Evolutionary conservation across 2,113 vertebrate genomes (phyloP), one percentile per base, ranked within the genome.

Genomic region (Mormoops blainvillei): DNA sequence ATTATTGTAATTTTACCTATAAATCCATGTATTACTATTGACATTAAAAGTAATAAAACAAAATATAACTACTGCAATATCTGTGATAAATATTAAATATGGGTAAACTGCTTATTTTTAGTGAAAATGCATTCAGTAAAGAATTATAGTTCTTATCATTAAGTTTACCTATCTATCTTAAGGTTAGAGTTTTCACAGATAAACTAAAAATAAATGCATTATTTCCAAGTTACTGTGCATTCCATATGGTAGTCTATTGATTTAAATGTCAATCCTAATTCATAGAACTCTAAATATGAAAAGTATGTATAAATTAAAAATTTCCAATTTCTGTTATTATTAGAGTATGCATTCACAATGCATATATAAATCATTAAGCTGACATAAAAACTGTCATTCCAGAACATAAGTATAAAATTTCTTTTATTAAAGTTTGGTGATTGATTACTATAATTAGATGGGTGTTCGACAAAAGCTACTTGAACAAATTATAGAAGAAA

Each of bases 401-500:
- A 68, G 24, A 87, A 24, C 26, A 50, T 83, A 87, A 89, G 7
- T 87, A 1, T 63, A 84, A 3, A 78, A 38, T 76, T 87, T 82
- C 15, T 95, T 87, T 36, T 80, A 84, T 36, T 87, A 89, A 89
- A 94, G 50, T 89, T 86, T 84, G 6, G 14, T 94, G 70, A 87
- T 83, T 87, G 26, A 90, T 94, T 90, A 63, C 10, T 76, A 68
- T 95, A 94, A 96, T 95, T 89, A 96, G 26, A 87, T 48, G 24
- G 31, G 48, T 68, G 28, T 94, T 89, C 26, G 26, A 82, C 41
- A 78, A 88, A 95, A 77, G 52, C 88, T 96, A 68, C 95, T 92
- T 95, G 88, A 92, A 97, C 91, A 94, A 95, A 94, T 92, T 96
- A 88, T 54, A 45, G 31, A 63, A 83, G 67, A 76, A 71, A 96